Evolutionary conservation across 2,797 vertebrate species (phyloP).

Genomic region (Gymnothorax reevesii): DNA sequence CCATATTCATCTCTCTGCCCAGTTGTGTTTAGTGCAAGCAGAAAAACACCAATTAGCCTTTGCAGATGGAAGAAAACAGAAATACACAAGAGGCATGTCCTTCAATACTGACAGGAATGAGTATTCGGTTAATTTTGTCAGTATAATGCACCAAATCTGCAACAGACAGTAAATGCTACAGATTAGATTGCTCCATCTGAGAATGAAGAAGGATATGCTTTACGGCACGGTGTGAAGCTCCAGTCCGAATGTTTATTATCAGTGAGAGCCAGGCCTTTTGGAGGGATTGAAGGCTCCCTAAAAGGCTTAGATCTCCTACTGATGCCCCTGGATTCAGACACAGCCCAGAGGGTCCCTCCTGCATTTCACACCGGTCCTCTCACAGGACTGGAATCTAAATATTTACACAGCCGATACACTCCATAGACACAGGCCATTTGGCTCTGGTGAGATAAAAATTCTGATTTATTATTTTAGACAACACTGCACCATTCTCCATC

Average conservation of each 20-base stretch:
- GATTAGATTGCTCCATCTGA: not conserved
- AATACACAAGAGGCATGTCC: not conserved
- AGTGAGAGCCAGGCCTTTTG: not conserved
- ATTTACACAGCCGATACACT: slow-evolving; percentile 39
- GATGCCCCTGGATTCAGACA: slow-evolving; percentile 16
- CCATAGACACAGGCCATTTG: slow-evolving; percentile 30
- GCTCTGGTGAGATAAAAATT: slow-evolving; percentile 26
- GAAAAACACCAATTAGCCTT: too few species aligned
- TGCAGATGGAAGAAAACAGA: not conserved
- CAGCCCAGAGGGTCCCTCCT: slow-evolving; percentile 18
- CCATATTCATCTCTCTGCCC: too few species aligned
- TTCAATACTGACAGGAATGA: not conserved
- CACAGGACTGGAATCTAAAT: slow-evolving; percentile 29
- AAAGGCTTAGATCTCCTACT: slow-evolving; percentile 16
- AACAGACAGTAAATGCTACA: slow-evolving; percentile 12
- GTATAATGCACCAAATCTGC: not conserved
- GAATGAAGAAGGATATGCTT: slow-evolving; percentile 11
- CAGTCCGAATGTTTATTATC: slow-evolving; percentile 23
- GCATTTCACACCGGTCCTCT: slow-evolving; percentile 22
- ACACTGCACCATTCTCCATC: not conserved
- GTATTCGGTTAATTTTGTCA: not conserved
- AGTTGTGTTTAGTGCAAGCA: too few species aligned
- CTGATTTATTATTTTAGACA: slow-evolving; percentile 38
- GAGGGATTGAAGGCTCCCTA: slow-evolving; percentile 1
- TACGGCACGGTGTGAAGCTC: not conserved